Conservation (phyloP, 2,113 vertebrate genomes). For the Oncorhynchus clarkii region DNA sequence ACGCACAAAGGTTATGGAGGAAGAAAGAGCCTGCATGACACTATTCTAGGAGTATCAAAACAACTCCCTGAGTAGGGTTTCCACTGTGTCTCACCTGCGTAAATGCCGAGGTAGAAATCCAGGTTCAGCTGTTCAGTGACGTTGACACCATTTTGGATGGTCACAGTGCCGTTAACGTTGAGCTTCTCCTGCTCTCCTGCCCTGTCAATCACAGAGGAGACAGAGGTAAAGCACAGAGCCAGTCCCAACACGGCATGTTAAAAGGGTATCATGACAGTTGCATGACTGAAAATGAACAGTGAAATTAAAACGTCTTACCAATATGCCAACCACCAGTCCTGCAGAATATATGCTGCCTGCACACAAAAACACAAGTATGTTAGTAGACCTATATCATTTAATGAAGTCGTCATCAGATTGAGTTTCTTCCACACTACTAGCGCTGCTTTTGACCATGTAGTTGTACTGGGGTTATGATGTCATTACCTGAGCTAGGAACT, state of each 20-base stretch:
- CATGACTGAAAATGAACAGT: background rate
- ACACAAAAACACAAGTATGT: slow-evolving; percentile 1
- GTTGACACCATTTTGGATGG: slow-evolving; percentile 20
- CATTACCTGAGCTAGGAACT: slow-evolving; percentile 82
- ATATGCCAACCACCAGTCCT: slow-evolving; percentile 96
- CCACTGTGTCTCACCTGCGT: slow-evolving; percentile 77
- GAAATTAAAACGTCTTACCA: slow-evolving; percentile 76
- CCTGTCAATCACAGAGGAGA: slow-evolving; percentile 47
- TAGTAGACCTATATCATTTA: background rate
- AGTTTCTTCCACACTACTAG: background rate
- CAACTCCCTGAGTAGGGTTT: too few species aligned
- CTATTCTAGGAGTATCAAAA: too few species aligned
- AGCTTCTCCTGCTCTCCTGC: slow-evolving; percentile 64
- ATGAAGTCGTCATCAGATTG: background rate
- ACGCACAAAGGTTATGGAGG: too few species aligned
- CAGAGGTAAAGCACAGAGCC: background rate
- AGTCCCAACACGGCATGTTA: background rate
- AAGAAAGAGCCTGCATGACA: too few species aligned
- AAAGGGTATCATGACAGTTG: background rate
- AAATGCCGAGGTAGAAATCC: slow-evolving; percentile 85
- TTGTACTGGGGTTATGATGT: background rate
- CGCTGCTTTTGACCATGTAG: background rate
- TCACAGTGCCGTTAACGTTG: slow-evolving; percentile 3
- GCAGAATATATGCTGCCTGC: slow-evolving; percentile 82
- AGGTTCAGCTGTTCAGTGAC: slow-evolving; percentile 67